These are phyloP conservation scores for Rhinolophus ferrumequinum DNA, from an alignment of 2,113 vertebrate genomes.

Conservation along the genomic window DNA sequence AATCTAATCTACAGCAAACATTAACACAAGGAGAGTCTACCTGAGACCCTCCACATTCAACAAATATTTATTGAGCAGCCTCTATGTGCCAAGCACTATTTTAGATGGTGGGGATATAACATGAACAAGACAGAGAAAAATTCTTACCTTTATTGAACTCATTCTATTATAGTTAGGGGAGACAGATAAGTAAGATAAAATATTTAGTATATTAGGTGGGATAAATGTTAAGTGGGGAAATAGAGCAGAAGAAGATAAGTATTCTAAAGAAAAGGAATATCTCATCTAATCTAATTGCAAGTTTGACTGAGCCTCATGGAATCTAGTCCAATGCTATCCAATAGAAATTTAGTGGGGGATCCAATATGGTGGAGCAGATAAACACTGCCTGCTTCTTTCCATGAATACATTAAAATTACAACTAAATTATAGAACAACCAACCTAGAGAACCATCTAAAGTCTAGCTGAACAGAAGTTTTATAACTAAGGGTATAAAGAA, in stretches of 20 bases:
- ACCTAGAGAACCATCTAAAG: no score
- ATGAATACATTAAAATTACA: no score
- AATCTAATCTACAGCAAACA: not conserved
- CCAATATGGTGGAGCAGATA: no score
- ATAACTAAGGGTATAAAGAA: no score
- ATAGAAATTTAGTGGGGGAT: not conserved
- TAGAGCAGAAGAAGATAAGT: not conserved
- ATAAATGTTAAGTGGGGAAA: not conserved
- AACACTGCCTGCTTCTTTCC: no score
- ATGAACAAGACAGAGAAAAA: not conserved
- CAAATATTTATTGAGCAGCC: not conserved
- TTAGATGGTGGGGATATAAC: not conserved
- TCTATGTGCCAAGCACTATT: not conserved
- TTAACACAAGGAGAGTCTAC: not conserved
- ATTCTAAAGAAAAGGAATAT: not conserved
- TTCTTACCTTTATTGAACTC: not conserved
- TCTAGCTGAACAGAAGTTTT: no score
- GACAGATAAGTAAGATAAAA: not conserved
- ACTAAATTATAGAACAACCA: no score
- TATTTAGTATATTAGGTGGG: not conserved
- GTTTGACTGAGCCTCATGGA: not conserved
- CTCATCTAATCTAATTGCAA: not conserved
- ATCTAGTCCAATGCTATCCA: not conserved
- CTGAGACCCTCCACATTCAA: not conserved
- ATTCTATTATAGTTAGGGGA: not conserved